Evolutionary conservation across 2,113 vertebrate species (phyloP).

Genomic region (Macaca fascicularis): T2T-MFA8v1.1 NC_088375.1:191790501-191791000

Average conservation of each 20-base stretch:
- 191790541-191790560: no score
- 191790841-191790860: neutral
- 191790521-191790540: no score
- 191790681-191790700: neutral
- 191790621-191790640: neutral
- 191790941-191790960: no score
- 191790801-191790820: neutral
- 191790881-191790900: no score
- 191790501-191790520: no score
- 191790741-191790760: neutral
- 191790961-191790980: no score
- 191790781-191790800: neutral
- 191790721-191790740: neutral
- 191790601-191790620: neutral
- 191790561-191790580: neutral
- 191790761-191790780: neutral
- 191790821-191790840: neutral
- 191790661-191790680: neutral
- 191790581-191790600: neutral
- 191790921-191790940: no score
- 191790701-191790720: neutral
- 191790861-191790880: neutral
- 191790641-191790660: neutral
- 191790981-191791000: no score
- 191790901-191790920: no score